Evolutionary conservation across 2,888 invertebrate species (phyloP).

Genomic region (Keiferia lycopersicella): DNA sequence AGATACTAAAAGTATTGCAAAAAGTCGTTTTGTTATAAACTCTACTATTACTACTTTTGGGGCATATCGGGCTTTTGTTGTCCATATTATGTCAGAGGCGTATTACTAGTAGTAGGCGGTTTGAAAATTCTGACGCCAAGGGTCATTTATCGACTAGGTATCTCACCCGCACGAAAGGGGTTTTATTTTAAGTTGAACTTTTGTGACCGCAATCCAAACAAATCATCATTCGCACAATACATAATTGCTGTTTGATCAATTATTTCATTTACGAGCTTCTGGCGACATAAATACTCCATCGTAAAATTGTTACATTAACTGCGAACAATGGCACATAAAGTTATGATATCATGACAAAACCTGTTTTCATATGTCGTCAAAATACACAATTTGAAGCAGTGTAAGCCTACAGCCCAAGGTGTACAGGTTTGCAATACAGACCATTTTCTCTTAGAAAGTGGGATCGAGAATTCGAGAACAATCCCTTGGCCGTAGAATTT

Average conservation of each 20-base stretch:
- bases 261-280: conserved; percentile 2
- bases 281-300: neutral
- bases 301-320: conserved; percentile 6
- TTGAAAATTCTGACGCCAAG: too few species aligned
- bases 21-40: neutral
- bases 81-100: too few species aligned
- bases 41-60: too few species aligned
- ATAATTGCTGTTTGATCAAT: neutral
- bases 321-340: conserved; percentile 12
- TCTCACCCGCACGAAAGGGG: too few species aligned
- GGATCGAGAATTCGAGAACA: conserved; percentile 33
- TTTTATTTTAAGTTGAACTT: too few species aligned
- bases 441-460: conserved; percentile 51
- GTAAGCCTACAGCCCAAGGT: neutral
- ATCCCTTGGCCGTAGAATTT: conserved; percentile 28
- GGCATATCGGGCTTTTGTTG: neutral
- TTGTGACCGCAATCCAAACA: too few species aligned
- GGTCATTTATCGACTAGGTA: too few species aligned
- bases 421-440: conserved; percentile 24
- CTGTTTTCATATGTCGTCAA: neutral
- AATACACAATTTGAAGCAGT: neutral
- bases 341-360: neutral
- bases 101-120: too few species aligned
- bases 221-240: neutral
- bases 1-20: neutral